Conservation (phyloP, 2,797 vertebrate genomes). For the Coreius guichenoti region DNA sequence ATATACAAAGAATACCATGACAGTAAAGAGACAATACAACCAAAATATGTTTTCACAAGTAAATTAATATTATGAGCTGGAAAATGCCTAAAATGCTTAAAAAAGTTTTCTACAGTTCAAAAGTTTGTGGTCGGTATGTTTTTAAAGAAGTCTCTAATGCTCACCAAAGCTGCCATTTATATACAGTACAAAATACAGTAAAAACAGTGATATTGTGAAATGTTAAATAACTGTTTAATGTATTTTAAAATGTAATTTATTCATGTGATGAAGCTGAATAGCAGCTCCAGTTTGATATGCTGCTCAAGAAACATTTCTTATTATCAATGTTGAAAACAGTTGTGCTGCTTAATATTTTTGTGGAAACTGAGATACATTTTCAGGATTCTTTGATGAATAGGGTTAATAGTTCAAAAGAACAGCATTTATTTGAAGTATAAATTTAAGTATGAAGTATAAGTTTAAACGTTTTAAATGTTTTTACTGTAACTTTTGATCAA, state of each 20-base stretch:
- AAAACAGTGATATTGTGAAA: neutral
- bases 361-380: neutral
- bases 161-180: neutral
- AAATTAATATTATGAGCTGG: neutral
- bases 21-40: neutral
- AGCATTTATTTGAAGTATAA: neutral
- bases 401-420: neutral
- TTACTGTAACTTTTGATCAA: neutral
- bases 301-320: neutral
- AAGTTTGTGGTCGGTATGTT: neutral
- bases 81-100: neutral
- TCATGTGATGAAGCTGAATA: neutral
- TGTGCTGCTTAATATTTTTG: no score
- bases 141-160: neutral
- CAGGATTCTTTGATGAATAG: neutral
- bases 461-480: neutral
- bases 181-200: neutral
- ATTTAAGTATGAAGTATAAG: no score
- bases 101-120: neutral
- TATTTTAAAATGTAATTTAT: neutral
- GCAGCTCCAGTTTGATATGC: neutral
- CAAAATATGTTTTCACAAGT: neutral
- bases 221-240: no score
- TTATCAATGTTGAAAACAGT: neutral
- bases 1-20: neutral